phyloP scores from a whole-genome alignment of 2,113 vertebrate genomes.

The Talpa occidentalis region DNA sequence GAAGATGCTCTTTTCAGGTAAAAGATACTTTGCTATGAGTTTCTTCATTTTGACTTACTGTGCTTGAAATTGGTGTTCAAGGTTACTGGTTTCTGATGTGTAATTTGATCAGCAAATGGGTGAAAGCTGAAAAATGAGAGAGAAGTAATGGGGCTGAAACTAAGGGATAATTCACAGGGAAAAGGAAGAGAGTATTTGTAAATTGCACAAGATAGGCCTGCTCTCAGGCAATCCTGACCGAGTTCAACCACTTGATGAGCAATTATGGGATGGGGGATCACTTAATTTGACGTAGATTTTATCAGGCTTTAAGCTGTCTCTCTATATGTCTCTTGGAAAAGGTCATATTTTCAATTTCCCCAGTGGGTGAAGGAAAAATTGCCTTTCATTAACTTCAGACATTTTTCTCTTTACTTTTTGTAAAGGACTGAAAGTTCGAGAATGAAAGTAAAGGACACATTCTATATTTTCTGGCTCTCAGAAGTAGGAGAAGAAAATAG shows the following conservation, averaged over 20 bases:
- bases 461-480: not conserved
- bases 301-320: conserved; percentile 65
- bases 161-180: conserved; percentile 23
- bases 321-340: conserved; percentile 63
- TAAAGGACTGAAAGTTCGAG: conserved; percentile 63
- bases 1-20: conserved; percentile 25
- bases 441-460: conserved; percentile 65
- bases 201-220: conserved; percentile 25
- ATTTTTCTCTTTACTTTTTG: conserved; percentile 70
- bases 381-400: conserved; percentile 74
- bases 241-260: conserved; percentile 44
- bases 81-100: conserved; percentile 37
- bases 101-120: conserved; percentile 66
- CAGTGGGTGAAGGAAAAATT: conserved; percentile 75
- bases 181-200: conserved; percentile 55
- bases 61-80: conserved; percentile 41
- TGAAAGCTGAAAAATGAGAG: conserved; percentile 63
- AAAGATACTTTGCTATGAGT: not conserved
- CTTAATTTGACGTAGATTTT: conserved; percentile 62
- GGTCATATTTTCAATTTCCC: conserved; percentile 74
- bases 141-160: conserved; percentile 55
- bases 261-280: not conserved
- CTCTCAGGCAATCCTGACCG: not conserved
- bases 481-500: conserved; percentile 40
- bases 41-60: conserved; percentile 47